Evolutionary conservation across 2,113 vertebrate genomes (phyloP).

Genomic region (Rousettus leschenaultii): DNA sequence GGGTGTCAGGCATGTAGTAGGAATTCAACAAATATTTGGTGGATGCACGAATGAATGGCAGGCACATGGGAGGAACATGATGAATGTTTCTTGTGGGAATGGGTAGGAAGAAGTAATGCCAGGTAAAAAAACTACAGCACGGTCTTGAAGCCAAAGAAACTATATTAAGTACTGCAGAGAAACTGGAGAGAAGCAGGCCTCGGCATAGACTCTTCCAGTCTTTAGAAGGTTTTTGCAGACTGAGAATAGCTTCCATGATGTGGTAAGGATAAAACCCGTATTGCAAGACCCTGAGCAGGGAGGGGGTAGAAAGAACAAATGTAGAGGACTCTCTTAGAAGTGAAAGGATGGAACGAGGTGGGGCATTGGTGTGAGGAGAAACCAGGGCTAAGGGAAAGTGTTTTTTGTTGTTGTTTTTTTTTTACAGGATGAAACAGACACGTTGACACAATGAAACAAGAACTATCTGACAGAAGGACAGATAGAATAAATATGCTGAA

Average conservation of each 20-base stretch:
- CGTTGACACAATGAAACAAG: neutral
- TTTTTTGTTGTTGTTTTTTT: neutral
- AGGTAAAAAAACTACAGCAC: neutral
- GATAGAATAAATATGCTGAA: neutral
- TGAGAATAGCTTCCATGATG: neutral
- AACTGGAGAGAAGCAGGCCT: accelerated
- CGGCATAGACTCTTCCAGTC: neutral
- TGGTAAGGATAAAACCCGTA: neutral
- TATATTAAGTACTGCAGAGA: neutral
- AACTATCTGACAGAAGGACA: neutral
- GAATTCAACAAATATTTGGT: neutral
- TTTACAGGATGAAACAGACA: neutral
- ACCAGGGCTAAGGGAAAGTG: neutral
- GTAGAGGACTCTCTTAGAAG: too few relatives aligned
- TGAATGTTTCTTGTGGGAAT: neutral
- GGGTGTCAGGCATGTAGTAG: neutral
- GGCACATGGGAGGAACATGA: neutral
- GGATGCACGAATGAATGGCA: neutral
- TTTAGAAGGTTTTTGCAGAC: neutral
- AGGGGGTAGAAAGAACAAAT: neutral
- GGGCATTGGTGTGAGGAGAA: neutral
- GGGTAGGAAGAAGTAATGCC: neutral
- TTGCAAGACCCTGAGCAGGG: neutral
- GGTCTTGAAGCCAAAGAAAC: neutral
- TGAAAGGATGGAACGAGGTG: neutral